Evolutionary conservation across 2,797 vertebrate genomes (phyloP), one percentile per base, ranked within the genome.

Genomic region (Spinus pinus): DNA sequence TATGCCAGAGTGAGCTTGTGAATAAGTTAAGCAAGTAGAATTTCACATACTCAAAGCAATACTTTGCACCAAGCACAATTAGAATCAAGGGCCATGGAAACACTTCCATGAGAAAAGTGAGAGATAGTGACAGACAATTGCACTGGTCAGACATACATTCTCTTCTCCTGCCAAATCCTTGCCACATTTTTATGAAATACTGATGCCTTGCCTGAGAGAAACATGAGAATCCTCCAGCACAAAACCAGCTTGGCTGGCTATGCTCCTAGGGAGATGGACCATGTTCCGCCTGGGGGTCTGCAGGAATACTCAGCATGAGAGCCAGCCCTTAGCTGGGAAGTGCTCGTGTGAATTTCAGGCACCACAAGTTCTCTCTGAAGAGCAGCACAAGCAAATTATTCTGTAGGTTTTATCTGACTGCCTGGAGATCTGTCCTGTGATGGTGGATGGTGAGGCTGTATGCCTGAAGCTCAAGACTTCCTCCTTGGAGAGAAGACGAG

Each of bases 251-350:
- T 75, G 42, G 20, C 39, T 58, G 11, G 14, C 19, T n/a, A 16
- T 23, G 27, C 25, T 60, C 11, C 50, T 20, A 56, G 18, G 47
- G 6, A 65, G 24, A 5, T 2, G 24, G 42, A 60, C 27, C 46
- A 12, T 0, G 0, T 0, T 4, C 15, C 51, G 17, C 7, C 20
- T 1, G 1, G 5, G 1, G 1, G 7, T 24, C 47, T 58, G 41
- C 23, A 37, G 56, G 44, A 82, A 27, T 16, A 54, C 5, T 30
- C 31, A 77, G 44, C 11, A 27, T 1, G 0, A 9, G 13, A 89
- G 23, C 27, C 37, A 82, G 31, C 30, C 61, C 9, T 7, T 4
- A 41, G 14, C 12, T 70, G 37, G 31, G 49, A 42, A 85, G 20
- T 8, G 31, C 12, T 81, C 14, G 30, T 78, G 14, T 24, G 57